Conservation (phyloP, 2,113 vertebrate species). For the Donacobius atricapilla region DNA sequence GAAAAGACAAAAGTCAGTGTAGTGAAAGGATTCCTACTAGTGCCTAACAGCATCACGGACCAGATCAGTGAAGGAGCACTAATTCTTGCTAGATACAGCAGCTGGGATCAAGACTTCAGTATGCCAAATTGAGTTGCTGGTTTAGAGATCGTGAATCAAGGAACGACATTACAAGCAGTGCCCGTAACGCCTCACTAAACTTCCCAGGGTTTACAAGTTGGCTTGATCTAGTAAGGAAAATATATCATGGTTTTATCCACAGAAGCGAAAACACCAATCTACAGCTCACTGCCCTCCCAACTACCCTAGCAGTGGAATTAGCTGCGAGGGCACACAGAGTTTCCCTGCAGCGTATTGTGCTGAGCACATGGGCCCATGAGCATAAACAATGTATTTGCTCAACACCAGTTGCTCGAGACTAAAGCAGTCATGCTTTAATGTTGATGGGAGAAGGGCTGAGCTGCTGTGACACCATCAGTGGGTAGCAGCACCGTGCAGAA, state of each 20-base stretch:
- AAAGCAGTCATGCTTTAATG: neutral
- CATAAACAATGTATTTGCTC: neutral
- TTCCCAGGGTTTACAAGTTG: neutral
- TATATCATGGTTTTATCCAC: neutral
- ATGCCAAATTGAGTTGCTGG: neutral
- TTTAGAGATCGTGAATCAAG: neutral
- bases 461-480: neutral
- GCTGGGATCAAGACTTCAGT: neutral
- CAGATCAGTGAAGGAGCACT: neutral
- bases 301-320: neutral
- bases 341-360: fast-evolving
- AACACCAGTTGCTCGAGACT: neutral
- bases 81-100: neutral
- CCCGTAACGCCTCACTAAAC: neutral
- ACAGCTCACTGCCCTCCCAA: neutral
- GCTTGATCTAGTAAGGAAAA: neutral
- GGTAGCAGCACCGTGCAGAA: neutral
- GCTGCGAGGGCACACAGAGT: neutral
- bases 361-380: neutral
- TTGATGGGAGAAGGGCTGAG: neutral
- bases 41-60: neutral
- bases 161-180: neutral
- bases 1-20: neutral
- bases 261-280: neutral
- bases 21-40: neutral